phyloP scores from a whole-genome alignment of 2,113 vertebrate species.

The Tricholaema leucomelas region DNA sequence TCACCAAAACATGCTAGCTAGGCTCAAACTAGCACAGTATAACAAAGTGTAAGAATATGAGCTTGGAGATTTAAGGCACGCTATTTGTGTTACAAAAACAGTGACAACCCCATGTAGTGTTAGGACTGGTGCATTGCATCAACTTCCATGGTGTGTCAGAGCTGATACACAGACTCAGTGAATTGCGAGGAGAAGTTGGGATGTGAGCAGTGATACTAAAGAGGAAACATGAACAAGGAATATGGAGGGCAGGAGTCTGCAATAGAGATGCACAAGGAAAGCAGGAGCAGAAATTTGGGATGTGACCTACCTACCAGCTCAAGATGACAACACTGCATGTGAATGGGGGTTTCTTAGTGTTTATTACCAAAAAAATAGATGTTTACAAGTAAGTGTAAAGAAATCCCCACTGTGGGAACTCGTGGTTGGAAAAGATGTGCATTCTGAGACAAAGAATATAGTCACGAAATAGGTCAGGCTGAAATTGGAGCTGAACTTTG shows the following conservation, averaged over 20 bases:
- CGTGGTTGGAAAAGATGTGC: rapidly evolving
- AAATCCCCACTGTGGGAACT: not conserved
- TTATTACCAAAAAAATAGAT: not conserved
- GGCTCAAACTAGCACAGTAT: too few relatives aligned
- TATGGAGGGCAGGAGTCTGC: not conserved
- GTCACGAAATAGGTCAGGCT: not conserved
- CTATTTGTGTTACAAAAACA: not conserved
- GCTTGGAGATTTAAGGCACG: not conserved
- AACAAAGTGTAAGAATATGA: not conserved
- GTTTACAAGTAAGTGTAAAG: not conserved
- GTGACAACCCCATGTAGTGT: not conserved
- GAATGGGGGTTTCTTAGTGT: not conserved
- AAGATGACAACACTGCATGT: rapidly evolving
- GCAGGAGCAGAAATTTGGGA: not conserved
- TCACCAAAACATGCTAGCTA: too few relatives aligned
- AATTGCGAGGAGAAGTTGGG: not conserved
- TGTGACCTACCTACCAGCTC: not conserved
- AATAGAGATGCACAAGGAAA: not conserved
- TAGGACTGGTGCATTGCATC: not conserved
- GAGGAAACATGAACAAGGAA: not conserved
- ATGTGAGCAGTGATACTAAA: not conserved
- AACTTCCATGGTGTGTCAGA: not conserved
- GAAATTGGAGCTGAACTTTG: not conserved
- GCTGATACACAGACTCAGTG: rapidly evolving
- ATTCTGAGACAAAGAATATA: not conserved